phyloP scores from a whole-genome alignment of 2,113 vertebrate species.

The Ceyx cyanopectus region DNA sequence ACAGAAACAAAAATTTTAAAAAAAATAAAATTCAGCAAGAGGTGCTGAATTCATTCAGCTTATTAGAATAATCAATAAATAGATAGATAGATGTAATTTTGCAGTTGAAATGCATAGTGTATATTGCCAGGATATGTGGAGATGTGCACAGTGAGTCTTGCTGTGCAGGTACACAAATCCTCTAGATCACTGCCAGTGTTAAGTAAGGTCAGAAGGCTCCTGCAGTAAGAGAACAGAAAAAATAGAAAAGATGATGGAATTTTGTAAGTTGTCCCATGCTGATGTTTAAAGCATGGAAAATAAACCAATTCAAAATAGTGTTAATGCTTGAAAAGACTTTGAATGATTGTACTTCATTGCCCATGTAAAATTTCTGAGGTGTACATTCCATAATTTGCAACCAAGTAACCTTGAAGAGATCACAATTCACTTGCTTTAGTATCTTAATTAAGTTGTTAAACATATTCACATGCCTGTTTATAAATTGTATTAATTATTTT shows the following conservation, averaged over 20 bases:
- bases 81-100: background rate
- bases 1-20: background rate
- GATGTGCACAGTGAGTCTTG: background rate
- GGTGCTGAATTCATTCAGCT: background rate
- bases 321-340: background rate
- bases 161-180: background rate
- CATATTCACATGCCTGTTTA: background rate
- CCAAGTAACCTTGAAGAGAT: conserved; percentile 28
- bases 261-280: background rate
- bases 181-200: background rate
- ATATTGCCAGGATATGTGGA: background rate
- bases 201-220: background rate
- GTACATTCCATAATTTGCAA: background rate
- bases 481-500: background rate
- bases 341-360: background rate
- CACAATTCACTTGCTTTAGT: background rate
- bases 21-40: background rate
- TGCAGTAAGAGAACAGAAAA: background rate
- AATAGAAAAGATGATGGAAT: background rate
- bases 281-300: background rate
- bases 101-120: background rate
- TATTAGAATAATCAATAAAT: background rate
- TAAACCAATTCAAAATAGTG: background rate
- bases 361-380: background rate
- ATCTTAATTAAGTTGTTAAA: conserved; percentile 1